Evolutionary conservation across 2,888 invertebrate genomes (phyloP).

Genomic region (Leptopterna dolabrata): DNA sequence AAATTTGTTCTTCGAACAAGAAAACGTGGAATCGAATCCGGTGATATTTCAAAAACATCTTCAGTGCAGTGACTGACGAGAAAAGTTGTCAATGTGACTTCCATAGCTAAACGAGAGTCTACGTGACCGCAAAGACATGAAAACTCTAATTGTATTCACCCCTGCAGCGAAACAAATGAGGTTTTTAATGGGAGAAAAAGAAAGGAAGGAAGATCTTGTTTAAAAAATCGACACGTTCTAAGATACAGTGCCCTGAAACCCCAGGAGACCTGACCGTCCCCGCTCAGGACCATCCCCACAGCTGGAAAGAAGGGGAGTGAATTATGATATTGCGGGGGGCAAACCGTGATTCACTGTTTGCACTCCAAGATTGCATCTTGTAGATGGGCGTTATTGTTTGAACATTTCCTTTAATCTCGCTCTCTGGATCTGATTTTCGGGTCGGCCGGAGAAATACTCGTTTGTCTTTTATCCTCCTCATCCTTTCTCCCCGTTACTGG

Average conservation of each 20-base stretch:
- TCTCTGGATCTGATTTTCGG: slow-evolving; percentile 50
- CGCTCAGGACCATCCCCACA: background rate
- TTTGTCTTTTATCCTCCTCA: slow-evolving; percentile 40
- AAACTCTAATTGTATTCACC: slow-evolving; percentile 19
- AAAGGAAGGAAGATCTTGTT: slow-evolving; percentile 5
- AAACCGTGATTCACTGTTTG: slow-evolving; percentile 51
- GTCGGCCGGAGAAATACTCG: slow-evolving; percentile 10
- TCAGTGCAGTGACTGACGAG: background rate
- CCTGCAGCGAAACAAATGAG: background rate
- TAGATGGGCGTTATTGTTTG: slow-evolving; percentile 52
- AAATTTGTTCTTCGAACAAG: background rate
- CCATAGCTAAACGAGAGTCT: background rate
- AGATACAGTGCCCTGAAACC: slow-evolving; percentile 14
- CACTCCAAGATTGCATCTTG: slow-evolving; percentile 52
- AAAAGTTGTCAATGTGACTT: background rate
- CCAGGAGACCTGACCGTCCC: slow-evolving; percentile 23
- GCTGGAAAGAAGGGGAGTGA: slow-evolving; percentile 32
- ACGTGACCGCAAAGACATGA: background rate
- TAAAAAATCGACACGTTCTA: slow-evolving; percentile 41
- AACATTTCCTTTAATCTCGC: slow-evolving; percentile 54
- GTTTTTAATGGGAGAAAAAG: slow-evolving; percentile 6
- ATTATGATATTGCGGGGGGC: slow-evolving; percentile 52
- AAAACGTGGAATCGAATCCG: background rate
- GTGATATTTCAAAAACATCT: background rate
- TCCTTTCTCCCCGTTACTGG: background rate